phyloP scores from a whole-genome alignment of 1,140 invertebrate species.

The Manduca sexta region DNA sequence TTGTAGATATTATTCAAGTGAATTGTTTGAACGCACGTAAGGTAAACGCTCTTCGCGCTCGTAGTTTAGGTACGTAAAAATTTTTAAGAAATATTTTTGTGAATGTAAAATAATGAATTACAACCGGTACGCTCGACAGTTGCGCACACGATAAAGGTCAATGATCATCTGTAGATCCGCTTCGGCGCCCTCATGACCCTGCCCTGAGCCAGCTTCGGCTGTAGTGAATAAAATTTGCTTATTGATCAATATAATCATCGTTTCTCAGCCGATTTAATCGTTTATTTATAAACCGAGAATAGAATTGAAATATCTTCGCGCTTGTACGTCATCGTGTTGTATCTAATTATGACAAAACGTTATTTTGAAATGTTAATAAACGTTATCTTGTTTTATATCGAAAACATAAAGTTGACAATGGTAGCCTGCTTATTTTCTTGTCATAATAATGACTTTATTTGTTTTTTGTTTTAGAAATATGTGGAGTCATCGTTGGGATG shows the following conservation, averaged over 20 bases:
- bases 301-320: too few species aligned
- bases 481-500: constrained; percentile 67
- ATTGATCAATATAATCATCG: constrained; percentile 36
- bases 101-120: constrained; percentile 55
- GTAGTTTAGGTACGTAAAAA: background rate
- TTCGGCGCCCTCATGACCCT: constrained; percentile 67
- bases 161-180: constrained; percentile 72
- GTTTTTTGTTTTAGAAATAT: constrained; percentile 58
- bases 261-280: background rate
- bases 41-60: constrained; percentile 1
- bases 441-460: too few species aligned
- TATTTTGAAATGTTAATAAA: too few species aligned
- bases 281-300: too few species aligned
- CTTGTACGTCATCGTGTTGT: too few species aligned
- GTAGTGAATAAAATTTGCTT: constrained; percentile 37
- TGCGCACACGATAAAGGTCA: constrained; percentile 65
- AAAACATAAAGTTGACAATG: too few species aligned
- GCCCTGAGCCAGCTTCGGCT: constrained; percentile 45
- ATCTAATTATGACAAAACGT: too few species aligned
- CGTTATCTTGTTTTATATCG: too few species aligned
- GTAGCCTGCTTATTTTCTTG: too few species aligned
- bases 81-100: constrained; percentile 22
- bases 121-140: constrained; percentile 56
- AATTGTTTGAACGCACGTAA: constrained; percentile 13
- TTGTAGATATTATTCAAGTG: constrained; percentile 17